phyloP scores from a whole-genome alignment of 2,113 vertebrate species.

The Erythrocercus mccallii region DNA sequence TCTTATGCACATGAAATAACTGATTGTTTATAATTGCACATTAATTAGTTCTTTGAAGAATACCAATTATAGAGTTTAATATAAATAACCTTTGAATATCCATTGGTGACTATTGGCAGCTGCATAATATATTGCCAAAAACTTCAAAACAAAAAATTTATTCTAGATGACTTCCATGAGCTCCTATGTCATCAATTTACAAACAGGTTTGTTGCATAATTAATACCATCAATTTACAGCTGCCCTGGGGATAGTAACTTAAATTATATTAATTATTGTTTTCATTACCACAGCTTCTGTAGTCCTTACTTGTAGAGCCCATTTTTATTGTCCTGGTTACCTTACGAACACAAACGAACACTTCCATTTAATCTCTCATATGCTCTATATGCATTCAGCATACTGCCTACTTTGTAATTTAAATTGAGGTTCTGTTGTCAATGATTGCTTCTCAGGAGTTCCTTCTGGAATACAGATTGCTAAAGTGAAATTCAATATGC shows the following conservation, averaged over 20 bases:
- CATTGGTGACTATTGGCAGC: background rate
- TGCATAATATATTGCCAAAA: background rate
- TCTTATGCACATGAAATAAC: background rate
- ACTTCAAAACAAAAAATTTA: background rate
- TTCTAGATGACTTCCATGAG: background rate
- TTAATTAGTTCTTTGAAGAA: background rate
- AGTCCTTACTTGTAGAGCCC: background rate
- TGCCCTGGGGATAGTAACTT: background rate
- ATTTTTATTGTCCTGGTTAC: background rate
- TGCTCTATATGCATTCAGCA: background rate
- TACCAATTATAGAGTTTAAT: background rate
- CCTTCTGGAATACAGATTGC: conserved; percentile 23
- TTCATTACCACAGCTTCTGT: background rate
- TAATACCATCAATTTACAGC: background rate
- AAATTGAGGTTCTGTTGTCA: conserved; percentile 22
- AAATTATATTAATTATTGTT: conserved; percentile 27
- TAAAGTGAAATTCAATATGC: conserved; percentile 16
- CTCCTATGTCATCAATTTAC: background rate
- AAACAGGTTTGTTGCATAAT: conserved; percentile 14
- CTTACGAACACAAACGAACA: background rate
- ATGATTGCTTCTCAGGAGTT: conserved; percentile 13
- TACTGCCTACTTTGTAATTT: conserved; percentile 8
- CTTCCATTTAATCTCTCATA: background rate
- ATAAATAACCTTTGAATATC: background rate
- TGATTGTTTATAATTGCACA: background rate